Conservation (phyloP, 2,888 invertebrate genomes). For the Stenodera caucasica region DNA sequence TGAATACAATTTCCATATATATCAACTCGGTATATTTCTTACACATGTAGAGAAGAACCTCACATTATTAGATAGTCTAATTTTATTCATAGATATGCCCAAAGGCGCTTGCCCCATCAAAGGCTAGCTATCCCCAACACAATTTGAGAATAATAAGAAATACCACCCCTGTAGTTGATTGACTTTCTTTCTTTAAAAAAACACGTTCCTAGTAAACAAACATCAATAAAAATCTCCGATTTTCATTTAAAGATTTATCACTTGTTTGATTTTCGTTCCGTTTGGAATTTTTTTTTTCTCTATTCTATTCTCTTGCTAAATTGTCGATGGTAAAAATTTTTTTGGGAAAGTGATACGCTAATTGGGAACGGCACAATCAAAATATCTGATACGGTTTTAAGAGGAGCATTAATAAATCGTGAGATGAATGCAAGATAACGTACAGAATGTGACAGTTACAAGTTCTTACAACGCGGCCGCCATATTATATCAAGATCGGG, state of each 20-base stretch:
- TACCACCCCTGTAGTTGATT: not conserved
- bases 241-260: not conserved
- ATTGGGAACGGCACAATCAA: slow-evolving; percentile 18
- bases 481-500: slow-evolving; percentile 41
- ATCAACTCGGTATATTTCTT: not conserved
- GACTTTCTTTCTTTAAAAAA: not conserved
- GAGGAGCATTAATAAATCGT: slow-evolving; percentile 37
- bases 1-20: not conserved
- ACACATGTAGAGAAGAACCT: too few species aligned
- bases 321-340: not conserved
- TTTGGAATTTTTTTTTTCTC: not conserved
- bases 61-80: slow-evolving; percentile 6
- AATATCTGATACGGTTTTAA: slow-evolving; percentile 30
- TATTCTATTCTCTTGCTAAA: not conserved
- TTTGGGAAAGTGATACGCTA: not conserved
- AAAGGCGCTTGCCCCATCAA: slow-evolving; percentile 4
- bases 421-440: slow-evolving; percentile 36
- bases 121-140: not conserved
- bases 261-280: not conserved
- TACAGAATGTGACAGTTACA: slow-evolving; percentile 39
- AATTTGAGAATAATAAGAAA: slow-evolving; percentile 10
- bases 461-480: slow-evolving; percentile 36
- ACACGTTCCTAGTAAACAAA: not conserved
- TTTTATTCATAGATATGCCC: slow-evolving; percentile 14
- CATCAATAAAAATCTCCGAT: not conserved